Evolutionary conservation across 2,797 vertebrate genomes (phyloP), one percentile per base, ranked within the genome.

Genomic region (Rachycentron canadum): DNA sequence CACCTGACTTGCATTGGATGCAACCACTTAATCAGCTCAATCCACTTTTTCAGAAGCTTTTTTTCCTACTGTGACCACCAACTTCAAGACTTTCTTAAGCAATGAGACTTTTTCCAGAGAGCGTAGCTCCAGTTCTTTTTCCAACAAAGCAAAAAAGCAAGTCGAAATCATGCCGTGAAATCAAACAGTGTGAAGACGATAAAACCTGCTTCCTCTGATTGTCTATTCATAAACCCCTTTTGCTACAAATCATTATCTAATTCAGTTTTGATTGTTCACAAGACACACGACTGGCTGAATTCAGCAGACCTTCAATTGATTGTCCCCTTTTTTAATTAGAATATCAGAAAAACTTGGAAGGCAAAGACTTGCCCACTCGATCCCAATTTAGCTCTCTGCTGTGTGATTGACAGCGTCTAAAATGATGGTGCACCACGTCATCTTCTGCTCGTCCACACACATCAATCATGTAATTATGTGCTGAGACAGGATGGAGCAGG

Each of bases 381-480:
- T 79, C 77, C 60, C 57, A 52, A 34, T 79, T 80, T 56, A 28
- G 71, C 50, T 82, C 56, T 69, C 64, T 53, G 73, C 50, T 41
- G 21, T 50, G 67, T 84, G 67, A 82, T 38, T 85, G 84, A 81
- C 82, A 60, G 64, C 3, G 50, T 73, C 65, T 67, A 52, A 76
- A 55, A 64, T 62, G 73, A 53, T 23, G 38, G 19, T 13, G 26
- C 28, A 57, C 25, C 57, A 74, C 74, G 47, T 81, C 75, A 78
- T 85, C 76, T 36, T 71, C 69, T 60, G 57, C 82, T 68, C 79
- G 81, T 85, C 76, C 62, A 70, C 77, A 78, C 53, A 70, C 77
- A 86, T 89, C 83, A 85, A 76, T 89, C 75, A 59, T 60, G 34
- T 59, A 68, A 84, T 86, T 76, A 76, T 81, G 79, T 71, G 68